phyloP scores from a whole-genome alignment of 2,888 invertebrate species.

The Oasisia sp. region DNA sequence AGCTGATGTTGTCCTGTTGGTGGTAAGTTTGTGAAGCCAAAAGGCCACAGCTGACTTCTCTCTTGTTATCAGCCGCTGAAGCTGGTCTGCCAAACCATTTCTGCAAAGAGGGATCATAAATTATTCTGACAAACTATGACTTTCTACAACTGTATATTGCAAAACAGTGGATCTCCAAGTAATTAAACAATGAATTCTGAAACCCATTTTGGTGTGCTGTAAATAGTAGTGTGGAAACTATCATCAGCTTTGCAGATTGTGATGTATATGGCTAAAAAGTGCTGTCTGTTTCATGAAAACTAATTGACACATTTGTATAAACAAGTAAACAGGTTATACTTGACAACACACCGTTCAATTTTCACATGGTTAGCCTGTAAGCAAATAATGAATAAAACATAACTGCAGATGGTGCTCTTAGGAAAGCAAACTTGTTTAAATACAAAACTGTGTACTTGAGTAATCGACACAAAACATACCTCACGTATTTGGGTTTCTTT shows the following conservation, averaged over 20 bases:
- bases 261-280: neutral
- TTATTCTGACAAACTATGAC: neutral
- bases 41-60: neutral
- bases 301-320: no score
- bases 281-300: neutral
- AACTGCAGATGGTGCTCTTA: no score
- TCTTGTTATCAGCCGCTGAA: neutral
- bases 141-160: neutral
- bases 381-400: no score
- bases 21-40: neutral
- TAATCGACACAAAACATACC: neutral
- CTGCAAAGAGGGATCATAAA: neutral
- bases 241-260: neutral
- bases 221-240: no score
- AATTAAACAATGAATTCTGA: neutral
- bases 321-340: no score
- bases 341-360: no score
- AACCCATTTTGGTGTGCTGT: no score
- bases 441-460: neutral
- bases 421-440: neutral
- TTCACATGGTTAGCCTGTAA: no score
- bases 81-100: slow-evolving; percentile 9
- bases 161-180: neutral
- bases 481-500: neutral
- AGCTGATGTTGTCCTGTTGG: neutral